These are phyloP conservation scores for Cephus runcator DNA, from an alignment of 2,888 invertebrate species.

Conservation along the genomic window DNA sequence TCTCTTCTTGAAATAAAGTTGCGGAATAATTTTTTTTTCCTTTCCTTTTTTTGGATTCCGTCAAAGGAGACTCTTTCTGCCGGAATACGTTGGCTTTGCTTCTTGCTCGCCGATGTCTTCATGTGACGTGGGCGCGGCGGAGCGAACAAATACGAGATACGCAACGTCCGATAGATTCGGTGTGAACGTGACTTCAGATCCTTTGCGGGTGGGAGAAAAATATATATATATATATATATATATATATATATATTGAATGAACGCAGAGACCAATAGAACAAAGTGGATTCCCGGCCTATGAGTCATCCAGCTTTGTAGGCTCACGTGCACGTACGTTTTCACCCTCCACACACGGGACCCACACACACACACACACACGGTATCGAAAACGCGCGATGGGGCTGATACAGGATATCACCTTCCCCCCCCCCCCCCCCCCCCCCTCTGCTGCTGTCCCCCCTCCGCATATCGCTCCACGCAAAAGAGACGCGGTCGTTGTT, in stretches of 20 bases:
- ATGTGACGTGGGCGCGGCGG: background rate
- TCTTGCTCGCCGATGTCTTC: background rate
- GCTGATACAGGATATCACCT: background rate
- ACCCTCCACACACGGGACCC: constrained; percentile 5
- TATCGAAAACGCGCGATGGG: background rate
- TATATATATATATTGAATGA: background rate
- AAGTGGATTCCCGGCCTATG: constrained; percentile 55
- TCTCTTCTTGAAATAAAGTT: too few relatives aligned
- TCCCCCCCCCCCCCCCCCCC: accelerated
- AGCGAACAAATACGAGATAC: background rate
- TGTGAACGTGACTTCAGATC: constrained; percentile 11
- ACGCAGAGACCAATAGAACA: constrained; percentile 39
- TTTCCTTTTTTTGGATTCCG: background rate
- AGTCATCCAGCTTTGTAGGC: constrained; percentile 40
- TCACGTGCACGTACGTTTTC: background rate
- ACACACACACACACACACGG: constrained; percentile 6
- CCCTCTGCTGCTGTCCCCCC: too few relatives aligned
- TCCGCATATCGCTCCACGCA: background rate
- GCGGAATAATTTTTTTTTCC: background rate
- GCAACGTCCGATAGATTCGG: constrained; percentile 3
- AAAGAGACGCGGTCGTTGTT: background rate
- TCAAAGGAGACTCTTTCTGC: background rate
- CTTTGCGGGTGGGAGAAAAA: constrained; percentile 13
- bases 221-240: constrained; percentile 1
- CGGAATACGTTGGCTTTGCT: background rate